Base-by-base conservation (phyloP, 2,113 vertebrate genomes). In the Amia ocellicauda region DNA sequence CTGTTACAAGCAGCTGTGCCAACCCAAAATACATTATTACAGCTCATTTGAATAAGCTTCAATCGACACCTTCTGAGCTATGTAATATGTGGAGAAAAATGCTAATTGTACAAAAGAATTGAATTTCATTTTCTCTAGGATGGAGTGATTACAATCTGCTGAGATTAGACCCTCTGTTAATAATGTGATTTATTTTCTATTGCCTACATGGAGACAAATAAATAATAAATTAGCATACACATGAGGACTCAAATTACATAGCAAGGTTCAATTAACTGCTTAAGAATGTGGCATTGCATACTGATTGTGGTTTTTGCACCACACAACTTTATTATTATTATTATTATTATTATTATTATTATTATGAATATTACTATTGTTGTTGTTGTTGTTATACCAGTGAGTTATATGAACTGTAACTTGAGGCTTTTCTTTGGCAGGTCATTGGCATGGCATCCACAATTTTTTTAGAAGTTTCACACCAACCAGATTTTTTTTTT, bases 181-280 rank as follows among this genome's bases (percentile, higher is more conserved):
- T 76, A 52, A 59, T 67, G 68, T 8, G 22, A 22, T 58, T 42
- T 53, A 67, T 62, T 66, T 70, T 70, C 67, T 57, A 31, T 52
- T 57, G 51, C 61, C 62, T 55, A 63, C 36, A 58, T 62, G 57
- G 43, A 31, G 61, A 67, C 65, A 59, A 72, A 72, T 75, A 58
- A 69, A 65, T 62, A 57, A 64, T 70, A 56, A 53, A 72, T 73
- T 73, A 57, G 49, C 58, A 69, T 73, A 64, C 64, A 72, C 58
- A 31, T 17, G 67, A 72, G 66, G 52, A 54, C 67, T 61, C 36
- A 64, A 75, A 70, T 41, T 26, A 53, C 62, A 62, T 10, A 17
- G 31, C 42, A 27, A 41, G 64, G 67, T 67, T 72, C 67, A 75
- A 75, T 64, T 55, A 70, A 63, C 74, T 68, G 62, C 69, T 66